Conservation (phyloP, 2,888 invertebrate species). For the Tineola bisselliella region DNA sequence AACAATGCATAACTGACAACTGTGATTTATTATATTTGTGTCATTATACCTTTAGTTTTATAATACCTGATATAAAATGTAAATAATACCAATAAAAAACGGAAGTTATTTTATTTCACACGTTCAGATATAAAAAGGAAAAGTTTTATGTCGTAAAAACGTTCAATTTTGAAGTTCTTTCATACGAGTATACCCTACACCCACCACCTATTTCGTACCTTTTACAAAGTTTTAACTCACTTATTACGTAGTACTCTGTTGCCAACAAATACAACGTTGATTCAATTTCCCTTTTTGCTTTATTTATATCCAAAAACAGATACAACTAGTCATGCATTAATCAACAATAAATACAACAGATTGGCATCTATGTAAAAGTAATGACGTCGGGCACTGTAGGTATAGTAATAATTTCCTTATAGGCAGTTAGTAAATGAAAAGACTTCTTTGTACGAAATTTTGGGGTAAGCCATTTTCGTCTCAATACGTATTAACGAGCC, state of each 20-base stretch:
- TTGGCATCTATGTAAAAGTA: no score
- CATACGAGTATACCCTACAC: background rate
- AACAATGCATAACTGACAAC: background rate
- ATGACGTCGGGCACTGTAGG: no score
- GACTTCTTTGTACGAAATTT: background rate
- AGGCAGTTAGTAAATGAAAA: background rate
- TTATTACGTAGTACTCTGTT: background rate
- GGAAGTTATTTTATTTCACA: background rate
- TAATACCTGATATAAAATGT: background rate
- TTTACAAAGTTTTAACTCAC: background rate
- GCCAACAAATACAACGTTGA: background rate
- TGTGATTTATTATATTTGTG: background rate
- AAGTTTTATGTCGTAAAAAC: background rate
- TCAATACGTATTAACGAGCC: slow-evolving; percentile 33
- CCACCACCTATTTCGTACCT: background rate
- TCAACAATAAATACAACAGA: no score
- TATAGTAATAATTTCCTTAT: background rate
- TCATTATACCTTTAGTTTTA: no score
- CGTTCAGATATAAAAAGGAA: background rate
- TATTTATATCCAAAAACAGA: no score
- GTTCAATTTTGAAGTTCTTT: background rate
- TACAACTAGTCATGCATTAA: no score
- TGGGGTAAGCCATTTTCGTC: slow-evolving; percentile 25
- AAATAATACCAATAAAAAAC: background rate
- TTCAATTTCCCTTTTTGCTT: background rate